These are phyloP conservation scores for Heterochromis multidens DNA, from an alignment of 2,113 vertebrate species.

Conservation along the genomic window DNA sequence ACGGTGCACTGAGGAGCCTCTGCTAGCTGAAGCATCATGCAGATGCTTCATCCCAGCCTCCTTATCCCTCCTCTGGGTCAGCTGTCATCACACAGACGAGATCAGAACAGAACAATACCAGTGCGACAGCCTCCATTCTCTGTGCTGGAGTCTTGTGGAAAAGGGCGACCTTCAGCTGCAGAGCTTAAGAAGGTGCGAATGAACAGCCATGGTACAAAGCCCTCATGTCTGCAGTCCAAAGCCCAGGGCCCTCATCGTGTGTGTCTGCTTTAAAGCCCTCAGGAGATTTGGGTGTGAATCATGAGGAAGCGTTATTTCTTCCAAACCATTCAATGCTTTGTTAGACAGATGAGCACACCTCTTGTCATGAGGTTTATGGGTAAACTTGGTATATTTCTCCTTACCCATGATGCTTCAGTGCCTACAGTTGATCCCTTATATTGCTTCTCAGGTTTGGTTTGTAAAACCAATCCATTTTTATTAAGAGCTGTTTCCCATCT, in stretches of 20 bases:
- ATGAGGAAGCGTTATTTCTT: constrained; percentile 22
- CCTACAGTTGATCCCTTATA: constrained; percentile 36
- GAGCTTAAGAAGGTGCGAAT: constrained; percentile 40
- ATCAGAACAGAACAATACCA: constrained; percentile 52
- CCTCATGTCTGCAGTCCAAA: constrained; percentile 41
- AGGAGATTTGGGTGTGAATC: constrained; percentile 29
- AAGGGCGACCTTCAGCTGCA: constrained; percentile 44
- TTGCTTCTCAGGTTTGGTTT: constrained; percentile 59
- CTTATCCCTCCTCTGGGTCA: constrained; percentile 24
- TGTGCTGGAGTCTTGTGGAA: constrained; percentile 35
- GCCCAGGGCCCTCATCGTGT: constrained; percentile 10
- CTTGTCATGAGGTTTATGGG: background rate
- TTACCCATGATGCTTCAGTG: background rate
- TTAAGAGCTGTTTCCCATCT: constrained; percentile 10
- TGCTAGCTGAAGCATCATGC: constrained; percentile 25
- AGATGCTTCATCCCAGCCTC: constrained; percentile 29
- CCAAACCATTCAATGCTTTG: constrained; percentile 4
- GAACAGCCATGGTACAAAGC: constrained; percentile 53
- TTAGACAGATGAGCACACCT: constrained; percentile 21
- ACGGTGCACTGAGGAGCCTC: constrained; percentile 6
- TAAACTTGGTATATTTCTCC: constrained; percentile 4
- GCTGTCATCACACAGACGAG: constrained; percentile 50
- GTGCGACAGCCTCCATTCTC: constrained; percentile 39
- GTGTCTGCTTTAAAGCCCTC: constrained; percentile 43
- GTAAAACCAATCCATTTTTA: constrained; percentile 20